Evolutionary conservation across 2,797 vertebrate genomes (phyloP), one percentile per base, ranked within the genome.

Genomic region (Acrossocheilus fasciatus): DNA sequence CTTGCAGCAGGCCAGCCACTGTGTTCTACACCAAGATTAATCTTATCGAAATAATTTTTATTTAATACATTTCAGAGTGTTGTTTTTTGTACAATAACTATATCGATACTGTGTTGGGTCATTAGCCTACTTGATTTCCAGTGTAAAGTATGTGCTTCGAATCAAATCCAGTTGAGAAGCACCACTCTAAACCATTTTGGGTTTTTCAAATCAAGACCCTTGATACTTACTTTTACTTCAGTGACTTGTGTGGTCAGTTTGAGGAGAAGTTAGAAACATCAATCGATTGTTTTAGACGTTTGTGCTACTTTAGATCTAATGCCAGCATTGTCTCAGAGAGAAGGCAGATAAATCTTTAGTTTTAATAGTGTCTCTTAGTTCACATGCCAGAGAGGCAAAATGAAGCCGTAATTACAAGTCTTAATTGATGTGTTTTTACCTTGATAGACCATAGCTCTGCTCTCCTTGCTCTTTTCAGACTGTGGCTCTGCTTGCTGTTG

Each of bases 371-470:
- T 94, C 93, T 95, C 91, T 94, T 93, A 86, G 86, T 93, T 92
- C 90, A 90, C 90, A 92, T 93, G 93, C 91, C 93, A 94, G 91
- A 88, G 82, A 87, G 43, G 90, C 91, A 87, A 92, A 93, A 94
- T 92, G 89, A 94, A 95, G 93, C 90, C 87, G 86, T 96, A 95
- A 95, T 95, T 96, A 96, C 93, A 91, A 89, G 75, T 84, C 90
- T 93, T 95, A 96, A 95, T 95, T 95, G 93, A 95, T 95, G 95
- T 93, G 91, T 93, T 93, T 95, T 94, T 91, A 92, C 91, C 90
- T 87, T 89, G 91, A 89, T 89, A 92, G 92, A 94, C 93, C 86
- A 94, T 95, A 93, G 91, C 91, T 95, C 92, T 94, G 86, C 80
- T 85, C 88, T 88, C 87, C 47, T 87, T 88, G 85, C 70, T 86